Conservation (phyloP, 2,797 vertebrate species). For the Prionace glauca region DNA sequence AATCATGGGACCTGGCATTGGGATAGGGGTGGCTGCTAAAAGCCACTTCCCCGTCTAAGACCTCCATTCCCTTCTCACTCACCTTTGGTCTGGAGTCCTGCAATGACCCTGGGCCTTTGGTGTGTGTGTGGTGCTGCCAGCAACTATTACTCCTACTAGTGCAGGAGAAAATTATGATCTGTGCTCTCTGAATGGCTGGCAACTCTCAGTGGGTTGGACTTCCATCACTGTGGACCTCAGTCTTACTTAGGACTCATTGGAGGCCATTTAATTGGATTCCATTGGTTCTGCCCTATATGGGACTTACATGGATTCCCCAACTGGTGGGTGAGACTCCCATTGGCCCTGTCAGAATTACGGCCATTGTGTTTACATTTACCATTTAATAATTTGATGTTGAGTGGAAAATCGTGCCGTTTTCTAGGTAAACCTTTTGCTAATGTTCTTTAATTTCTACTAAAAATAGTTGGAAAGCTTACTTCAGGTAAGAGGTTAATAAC, state of each 20-base stretch:
- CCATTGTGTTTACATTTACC: neutral
- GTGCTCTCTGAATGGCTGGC: neutral
- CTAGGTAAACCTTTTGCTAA: neutral
- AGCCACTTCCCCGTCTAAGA: too few species aligned
- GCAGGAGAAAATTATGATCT: neutral
- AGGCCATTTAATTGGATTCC: too few species aligned
- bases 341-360: neutral
- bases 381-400: neutral
- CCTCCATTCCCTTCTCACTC: too few species aligned
- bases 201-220: neutral
- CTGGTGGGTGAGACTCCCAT: too few species aligned
- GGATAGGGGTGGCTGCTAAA: too few species aligned
- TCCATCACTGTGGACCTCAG: too few species aligned
- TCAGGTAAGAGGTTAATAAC: neutral
- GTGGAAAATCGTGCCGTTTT: neutral
- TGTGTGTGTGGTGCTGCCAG: neutral
- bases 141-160: neutral
- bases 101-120: neutral
- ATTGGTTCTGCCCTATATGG: neutral
- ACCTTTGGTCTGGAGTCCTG: neutral
- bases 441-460: neutral
- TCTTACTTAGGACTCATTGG: neutral
- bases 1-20: neutral
- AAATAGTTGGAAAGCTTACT: neutral
- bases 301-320: neutral